Evolutionary conservation across 2,888 invertebrate species (phyloP), one percentile per base, ranked within the genome.

Genomic region (Platycnemis pennipes): DNA sequence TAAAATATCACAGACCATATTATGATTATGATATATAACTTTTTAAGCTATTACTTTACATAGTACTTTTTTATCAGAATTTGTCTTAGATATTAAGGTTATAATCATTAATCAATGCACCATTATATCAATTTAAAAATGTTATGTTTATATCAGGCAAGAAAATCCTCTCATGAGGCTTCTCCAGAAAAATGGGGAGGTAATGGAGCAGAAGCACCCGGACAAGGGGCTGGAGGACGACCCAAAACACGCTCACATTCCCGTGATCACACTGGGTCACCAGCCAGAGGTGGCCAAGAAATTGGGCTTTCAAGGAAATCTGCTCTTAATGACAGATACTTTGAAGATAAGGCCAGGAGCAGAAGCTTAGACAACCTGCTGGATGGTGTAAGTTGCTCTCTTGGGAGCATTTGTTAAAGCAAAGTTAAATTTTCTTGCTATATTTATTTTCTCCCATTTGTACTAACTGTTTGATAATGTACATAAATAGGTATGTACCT

Each of bases 311-410:
- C 98, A 0, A 96, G 98, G 94, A 98, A 98, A 95, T 99, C 99
- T 0, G 98, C 98, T 0, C 96, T 99, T 2, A 99, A 99, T 96
- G 99, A 99, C 95, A 97, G 99, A 95, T 99, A 99, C 96, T 99
- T 99, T 96, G 98, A 98, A 95, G 98, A 98, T 95, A 98, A 98
- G 96, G 95, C 95, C 13, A 97, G 99, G 26, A 98, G 98, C 94
- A 97, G 98, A 95, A 98, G 98, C 63, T 96, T 99, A 94, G 99
- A 99, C 96, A 99, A 99, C 96, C 96, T 99, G 0, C 96, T 99
- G 16, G 97, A 97, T 95, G 96, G 97, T 7, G 97, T 98, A 95
- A 95, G 95, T 95, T 56, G 11, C 8, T 63, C 37, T 56, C 26
- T 44, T n/a, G n/a, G n/a, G n/a, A n/a, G n/a, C 19, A n/a, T 44